phyloP scores from a whole-genome alignment of 1,140 invertebrate species.

The Dendrolimus punctatus region DNA sequence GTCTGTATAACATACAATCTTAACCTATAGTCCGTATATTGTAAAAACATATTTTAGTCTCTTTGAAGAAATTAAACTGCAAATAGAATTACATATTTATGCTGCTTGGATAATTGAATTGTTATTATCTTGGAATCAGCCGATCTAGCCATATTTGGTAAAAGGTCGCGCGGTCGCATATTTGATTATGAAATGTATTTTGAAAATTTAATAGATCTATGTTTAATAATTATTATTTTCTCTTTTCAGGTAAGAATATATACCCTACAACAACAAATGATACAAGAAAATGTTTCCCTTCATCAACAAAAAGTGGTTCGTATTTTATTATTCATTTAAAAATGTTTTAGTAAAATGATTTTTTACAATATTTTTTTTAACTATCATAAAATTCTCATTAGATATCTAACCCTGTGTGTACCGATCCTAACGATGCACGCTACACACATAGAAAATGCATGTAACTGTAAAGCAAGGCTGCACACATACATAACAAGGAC shows the following conservation, averaged over 20 bases:
- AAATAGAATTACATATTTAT: too few relatives aligned
- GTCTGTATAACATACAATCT: too few relatives aligned
- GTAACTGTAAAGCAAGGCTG: slow-evolving; percentile 69
- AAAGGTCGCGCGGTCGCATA: too few relatives aligned
- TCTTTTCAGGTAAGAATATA: slow-evolving; percentile 29
- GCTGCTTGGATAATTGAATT: too few relatives aligned
- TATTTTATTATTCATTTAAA: slow-evolving; percentile 1
- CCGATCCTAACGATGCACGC: slow-evolving; percentile 55
- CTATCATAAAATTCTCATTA: slow-evolving; percentile 16
- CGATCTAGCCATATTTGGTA: too few relatives aligned
- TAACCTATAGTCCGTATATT: too few relatives aligned
- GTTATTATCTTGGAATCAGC: too few relatives aligned
- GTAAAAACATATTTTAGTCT: too few relatives aligned
- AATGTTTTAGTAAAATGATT: slow-evolving; percentile 6
- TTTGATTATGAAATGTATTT: too few relatives aligned
- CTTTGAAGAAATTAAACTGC: too few relatives aligned
- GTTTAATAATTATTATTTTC: slow-evolving; percentile 12
- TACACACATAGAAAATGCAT: slow-evolving; percentile 45
- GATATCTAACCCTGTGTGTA: slow-evolving; percentile 31
- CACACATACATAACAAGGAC: slow-evolving; percentile 67
- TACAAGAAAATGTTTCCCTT: slow-evolving; percentile 5
- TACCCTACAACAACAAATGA: slow-evolving; percentile 1
- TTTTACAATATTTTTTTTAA: slow-evolving; percentile 5
- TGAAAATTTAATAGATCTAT: too few relatives aligned
- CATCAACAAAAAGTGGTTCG: slow-evolving; percentile 12